Evolutionary conservation across 2,113 vertebrate genomes (phyloP).

Genomic region (Misgurnus anguillicaudatus): DNA sequence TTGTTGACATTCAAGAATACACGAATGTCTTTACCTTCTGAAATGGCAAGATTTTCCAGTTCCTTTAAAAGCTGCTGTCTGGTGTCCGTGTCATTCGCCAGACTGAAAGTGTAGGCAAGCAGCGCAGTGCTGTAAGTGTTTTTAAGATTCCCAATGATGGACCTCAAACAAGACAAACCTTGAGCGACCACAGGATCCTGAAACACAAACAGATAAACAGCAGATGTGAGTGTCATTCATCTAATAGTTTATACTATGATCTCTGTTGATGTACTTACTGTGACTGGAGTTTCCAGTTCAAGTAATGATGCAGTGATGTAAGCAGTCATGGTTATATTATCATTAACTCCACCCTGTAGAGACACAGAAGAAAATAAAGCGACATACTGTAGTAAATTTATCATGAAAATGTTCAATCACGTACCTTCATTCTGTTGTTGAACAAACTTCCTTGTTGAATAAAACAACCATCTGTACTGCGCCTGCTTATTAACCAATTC

Average conservation of each 20-base stretch:
- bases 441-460: constrained; percentile 70
- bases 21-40: constrained; percentile 51
- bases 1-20: no score
- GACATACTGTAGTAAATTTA: no score
- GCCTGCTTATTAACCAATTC: constrained; percentile 70
- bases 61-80: constrained; percentile 60
- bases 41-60: constrained; percentile 50
- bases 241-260: background rate
- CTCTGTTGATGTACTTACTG: constrained; percentile 57
- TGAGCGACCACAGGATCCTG: constrained; percentile 68
- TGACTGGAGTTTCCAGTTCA: constrained; percentile 67
- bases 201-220: constrained; percentile 8
- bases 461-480: constrained; percentile 77
- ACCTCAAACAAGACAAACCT: constrained; percentile 75
- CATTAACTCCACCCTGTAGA: constrained; percentile 77
- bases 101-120: constrained; percentile 82
- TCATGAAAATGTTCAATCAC: background rate
- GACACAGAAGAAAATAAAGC: background rate
- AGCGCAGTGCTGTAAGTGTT: constrained; percentile 80
- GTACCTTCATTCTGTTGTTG: constrained; percentile 79
- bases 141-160: constrained; percentile 50
- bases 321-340: constrained; percentile 78
- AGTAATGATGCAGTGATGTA: constrained; percentile 74
- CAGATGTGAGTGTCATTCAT: background rate
- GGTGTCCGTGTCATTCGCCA: constrained; percentile 74